A percentile compares a stretch with the other conserved stretches of the same genome.
phyloP scores from a whole-genome alignment of 2,797 vertebrate genomes.

The Galaxias olidus region DNA sequence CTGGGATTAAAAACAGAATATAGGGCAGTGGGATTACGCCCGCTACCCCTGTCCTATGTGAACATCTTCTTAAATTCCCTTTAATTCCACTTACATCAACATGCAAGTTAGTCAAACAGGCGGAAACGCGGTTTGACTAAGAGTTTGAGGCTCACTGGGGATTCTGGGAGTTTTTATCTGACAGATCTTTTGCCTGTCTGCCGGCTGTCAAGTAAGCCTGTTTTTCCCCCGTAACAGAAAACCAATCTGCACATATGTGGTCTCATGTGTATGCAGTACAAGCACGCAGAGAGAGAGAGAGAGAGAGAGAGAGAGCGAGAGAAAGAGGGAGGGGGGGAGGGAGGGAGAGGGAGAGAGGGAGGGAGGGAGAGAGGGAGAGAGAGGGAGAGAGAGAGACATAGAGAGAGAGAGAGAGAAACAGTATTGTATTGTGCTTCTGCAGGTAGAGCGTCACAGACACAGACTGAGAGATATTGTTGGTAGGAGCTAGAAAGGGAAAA shows the following conservation, averaged over 20 bases:
- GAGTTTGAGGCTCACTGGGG: too few species aligned
- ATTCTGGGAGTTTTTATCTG: constrained; percentile 22
- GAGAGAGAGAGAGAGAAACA: constrained; percentile 53
- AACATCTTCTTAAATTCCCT: constrained; percentile 57
- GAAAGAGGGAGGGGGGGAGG: too few species aligned
- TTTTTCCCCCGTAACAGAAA: constrained; percentile 13
- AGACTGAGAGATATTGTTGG: constrained; percentile 60
- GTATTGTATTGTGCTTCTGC: constrained; percentile 41
- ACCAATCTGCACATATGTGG: constrained; percentile 27
- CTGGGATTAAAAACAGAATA: constrained; percentile 69
- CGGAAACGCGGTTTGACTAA: background rate
- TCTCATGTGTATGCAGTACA: constrained; percentile 37
- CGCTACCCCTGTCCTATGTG: constrained; percentile 36
- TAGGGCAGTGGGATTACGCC: constrained; percentile 68
- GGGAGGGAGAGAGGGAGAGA: too few species aligned
- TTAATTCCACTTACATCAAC: constrained; percentile 59
- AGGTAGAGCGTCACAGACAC: constrained; percentile 44
- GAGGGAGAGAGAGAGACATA: too few species aligned
- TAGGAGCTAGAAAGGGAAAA: constrained; percentile 37
- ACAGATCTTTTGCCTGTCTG: constrained; percentile 35
- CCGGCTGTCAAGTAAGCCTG: constrained; percentile 22
- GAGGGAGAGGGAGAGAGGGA: too few species aligned
- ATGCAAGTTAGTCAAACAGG: constrained; percentile 43
- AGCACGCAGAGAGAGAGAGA: constrained; percentile 29
- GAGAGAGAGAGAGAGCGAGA: too few species aligned